A percentile compares a stretch with the other conserved stretches of the same genome.
Evolutionary conservation across 2,113 vertebrate species (phyloP).

Genomic region (Leptodactylus fuscus): DNA sequence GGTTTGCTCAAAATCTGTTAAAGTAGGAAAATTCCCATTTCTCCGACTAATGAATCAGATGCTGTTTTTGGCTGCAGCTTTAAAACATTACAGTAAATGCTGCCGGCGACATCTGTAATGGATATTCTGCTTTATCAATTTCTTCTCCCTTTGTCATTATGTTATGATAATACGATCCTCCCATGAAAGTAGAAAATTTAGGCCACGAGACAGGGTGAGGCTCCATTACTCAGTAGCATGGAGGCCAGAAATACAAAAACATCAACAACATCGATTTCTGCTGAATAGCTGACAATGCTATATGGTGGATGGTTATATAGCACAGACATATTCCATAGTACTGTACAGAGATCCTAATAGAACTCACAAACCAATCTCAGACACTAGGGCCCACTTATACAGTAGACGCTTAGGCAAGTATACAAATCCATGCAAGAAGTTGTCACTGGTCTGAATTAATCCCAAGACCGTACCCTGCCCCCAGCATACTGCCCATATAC

Average conservation of each 20-base stretch:
- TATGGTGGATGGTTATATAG: background rate
- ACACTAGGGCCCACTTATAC: no score
- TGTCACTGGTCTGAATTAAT: no score
- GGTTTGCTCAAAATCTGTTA: constrained; percentile 2
- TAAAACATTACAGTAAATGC: constrained; percentile 25
- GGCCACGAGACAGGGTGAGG: background rate
- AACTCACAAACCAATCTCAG: no score
- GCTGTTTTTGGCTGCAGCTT: constrained; percentile 32
- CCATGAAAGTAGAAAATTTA: background rate
- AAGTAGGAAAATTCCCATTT: background rate
- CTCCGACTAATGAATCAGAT: constrained; percentile 22
- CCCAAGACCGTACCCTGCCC: no score
- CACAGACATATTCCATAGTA: no score
- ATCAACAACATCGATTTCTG: background rate
- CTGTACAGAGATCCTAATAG: no score
- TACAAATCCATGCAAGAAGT: no score
- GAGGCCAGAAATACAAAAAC: background rate
- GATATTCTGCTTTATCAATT: background rate
- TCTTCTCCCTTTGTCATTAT: constrained; percentile 2
- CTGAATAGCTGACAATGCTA: background rate
- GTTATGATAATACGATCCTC: constrained; percentile 8
- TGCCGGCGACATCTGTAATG: constrained; percentile 15
- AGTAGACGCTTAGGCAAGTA: no score
- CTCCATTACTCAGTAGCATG: constrained; percentile 2
- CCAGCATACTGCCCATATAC: no score